Percentiles rank a stretch among this genome's conserved stretches.
These are phyloP conservation scores for Cloeon dipterum DNA, from an alignment of 2,888 invertebrate species.

Conservation along the genomic window DNA sequence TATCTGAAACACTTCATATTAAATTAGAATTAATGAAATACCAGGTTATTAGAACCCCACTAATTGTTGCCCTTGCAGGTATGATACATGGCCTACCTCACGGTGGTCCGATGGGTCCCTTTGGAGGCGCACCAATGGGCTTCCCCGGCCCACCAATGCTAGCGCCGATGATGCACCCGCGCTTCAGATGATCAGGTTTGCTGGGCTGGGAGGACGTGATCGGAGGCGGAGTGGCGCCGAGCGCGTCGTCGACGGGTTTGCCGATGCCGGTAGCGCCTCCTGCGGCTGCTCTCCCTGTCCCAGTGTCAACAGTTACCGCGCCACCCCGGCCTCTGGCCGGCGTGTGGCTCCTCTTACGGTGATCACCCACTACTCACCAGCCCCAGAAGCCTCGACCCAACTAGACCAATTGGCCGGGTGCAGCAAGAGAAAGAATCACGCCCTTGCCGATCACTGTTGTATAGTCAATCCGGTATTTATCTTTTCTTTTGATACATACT, in stretches of 20 bases:
- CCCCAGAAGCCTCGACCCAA: too few species aligned
- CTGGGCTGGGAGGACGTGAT: constrained; percentile 2
- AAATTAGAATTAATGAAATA: too few species aligned
- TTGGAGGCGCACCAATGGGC: constrained; percentile 14
- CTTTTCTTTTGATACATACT: too few species aligned
- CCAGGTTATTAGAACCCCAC: too few species aligned
- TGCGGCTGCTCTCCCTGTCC: not conserved
- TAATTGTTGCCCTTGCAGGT: not conserved
- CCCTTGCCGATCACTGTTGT: too few species aligned
- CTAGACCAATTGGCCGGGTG: too few species aligned
- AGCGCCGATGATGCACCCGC: constrained; percentile 51
- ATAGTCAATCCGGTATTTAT: too few species aligned
- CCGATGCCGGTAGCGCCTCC: not conserved
- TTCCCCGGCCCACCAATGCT: constrained; percentile 27
- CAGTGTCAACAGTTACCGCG: not conserved
- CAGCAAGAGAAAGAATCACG: too few species aligned
- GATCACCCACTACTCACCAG: not conserved
- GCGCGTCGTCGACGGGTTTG: not conserved
- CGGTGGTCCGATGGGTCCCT: constrained; percentile 3
- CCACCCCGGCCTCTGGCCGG: not conserved
- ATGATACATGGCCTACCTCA: constrained; percentile 1
- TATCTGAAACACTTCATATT: too few species aligned
- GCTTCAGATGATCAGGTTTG: constrained; percentile 48
- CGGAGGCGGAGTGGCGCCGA: not conserved
- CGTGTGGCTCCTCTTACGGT: not conserved